Conservation (phyloP, 2,888 invertebrate species). For the Acrobeloides nanus region DNA sequence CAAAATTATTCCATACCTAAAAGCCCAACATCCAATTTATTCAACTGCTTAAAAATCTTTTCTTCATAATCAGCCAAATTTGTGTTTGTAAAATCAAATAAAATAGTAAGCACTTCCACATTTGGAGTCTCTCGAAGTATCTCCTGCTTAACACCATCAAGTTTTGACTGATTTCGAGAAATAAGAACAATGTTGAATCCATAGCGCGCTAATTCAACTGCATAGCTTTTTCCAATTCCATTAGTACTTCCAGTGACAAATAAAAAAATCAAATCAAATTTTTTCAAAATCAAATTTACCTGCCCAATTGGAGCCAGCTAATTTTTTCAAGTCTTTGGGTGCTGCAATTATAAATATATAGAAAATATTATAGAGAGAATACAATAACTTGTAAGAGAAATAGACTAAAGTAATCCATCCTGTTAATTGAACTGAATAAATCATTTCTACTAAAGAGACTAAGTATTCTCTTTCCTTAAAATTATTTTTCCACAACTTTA, state of each 20-base stretch:
- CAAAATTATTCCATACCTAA: slow-evolving; percentile 17
- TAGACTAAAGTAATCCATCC: too few species aligned
- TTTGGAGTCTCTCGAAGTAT: slow-evolving; percentile 29
- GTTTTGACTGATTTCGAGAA: slow-evolving; percentile 46
- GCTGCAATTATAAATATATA: slow-evolving; percentile 35
- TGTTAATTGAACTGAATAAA: too few species aligned
- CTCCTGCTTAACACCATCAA: slow-evolving; percentile 45
- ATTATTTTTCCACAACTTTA: too few species aligned
- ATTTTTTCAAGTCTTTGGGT: slow-evolving; percentile 38
- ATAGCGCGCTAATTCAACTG: slow-evolving; percentile 42
- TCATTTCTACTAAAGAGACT: too few species aligned
- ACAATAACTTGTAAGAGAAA: slow-evolving; percentile 27
- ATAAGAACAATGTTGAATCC: slow-evolving; percentile 49
- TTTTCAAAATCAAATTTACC: too few species aligned
- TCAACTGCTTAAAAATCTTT: slow-evolving; percentile 33
- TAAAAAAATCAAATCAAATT: too few species aligned
- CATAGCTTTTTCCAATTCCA: slow-evolving; percentile 53
- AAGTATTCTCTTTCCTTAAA: too few species aligned
- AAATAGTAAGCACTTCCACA: slow-evolving; percentile 39
- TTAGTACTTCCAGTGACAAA: slow-evolving; percentile 53
- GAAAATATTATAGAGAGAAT: slow-evolving; percentile 16
- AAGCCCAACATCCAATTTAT: slow-evolving; percentile 40
- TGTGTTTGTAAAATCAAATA: slow-evolving; percentile 44
- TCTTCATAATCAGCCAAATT: slow-evolving; percentile 34
- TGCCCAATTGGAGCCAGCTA: slow-evolving; percentile 48